Evolutionary conservation across 2,888 invertebrate genomes (phyloP), one percentile per base, ranked within the genome.

Genomic region (Germaria angustata): DNA sequence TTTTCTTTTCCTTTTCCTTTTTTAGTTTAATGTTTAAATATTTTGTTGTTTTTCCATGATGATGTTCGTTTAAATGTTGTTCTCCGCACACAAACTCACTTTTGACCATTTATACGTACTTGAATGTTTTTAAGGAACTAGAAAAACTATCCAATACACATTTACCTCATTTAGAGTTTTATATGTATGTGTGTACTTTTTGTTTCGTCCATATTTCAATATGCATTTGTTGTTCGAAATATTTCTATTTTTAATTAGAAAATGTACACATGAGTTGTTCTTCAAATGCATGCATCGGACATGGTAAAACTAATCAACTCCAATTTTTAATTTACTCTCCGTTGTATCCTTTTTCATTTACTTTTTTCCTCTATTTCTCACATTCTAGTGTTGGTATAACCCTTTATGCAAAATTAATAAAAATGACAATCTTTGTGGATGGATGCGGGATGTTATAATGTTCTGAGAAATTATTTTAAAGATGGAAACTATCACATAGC

Each of bases 181-280:
- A n/a, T n/a, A n/a, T n/a, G n/a, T n/a, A n/a, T n/a, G n/a, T n/a
- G n/a, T 6, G 6, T 28, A 5, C 28, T 3, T 28, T 28, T 5
- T 28, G 3, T 28, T 3, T 73, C 9, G 15, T 51, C 75, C 34
- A 77, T 65, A 78, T 41, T 86, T 87, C 86, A 87, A 86, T 77
- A 68, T n/a, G n/a, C n/a, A n/a, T 87, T 71, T 69, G 86, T 84
- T 86, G 86, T 87, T 86, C 81, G 82, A 86, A 87, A 88, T 88
- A 88, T 88, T 89, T 86, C 87, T 87, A 88, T 89, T 89, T 88
- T 88, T 89, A 89, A 89, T 89, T 89, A 87, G 88, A 89, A 89
- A 88, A 87, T 87, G 86, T 87, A 82, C 89, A 89, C 88, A 88
- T 88, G 88, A 89, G 87, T 88, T 86, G 88, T 86, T 87, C 86